A percentile compares a stretch with the other conserved stretches of the same genome.
Conservation (phyloP, 2,113 vertebrate species). For the Gobiocypris rarus region DNA sequence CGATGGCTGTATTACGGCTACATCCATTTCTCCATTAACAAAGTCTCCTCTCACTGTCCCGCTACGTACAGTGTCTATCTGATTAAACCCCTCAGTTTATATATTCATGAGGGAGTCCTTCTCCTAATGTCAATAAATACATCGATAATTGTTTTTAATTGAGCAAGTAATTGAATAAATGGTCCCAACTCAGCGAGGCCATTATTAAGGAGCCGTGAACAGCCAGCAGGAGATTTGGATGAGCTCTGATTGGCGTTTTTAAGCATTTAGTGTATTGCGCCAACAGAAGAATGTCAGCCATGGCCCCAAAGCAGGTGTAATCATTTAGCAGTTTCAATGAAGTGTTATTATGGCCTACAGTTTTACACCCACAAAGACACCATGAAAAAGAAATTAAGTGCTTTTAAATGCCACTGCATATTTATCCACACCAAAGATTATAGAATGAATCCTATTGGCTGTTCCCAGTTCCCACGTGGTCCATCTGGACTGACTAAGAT, state of each 20-base stretch:
- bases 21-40: constrained; percentile 51
- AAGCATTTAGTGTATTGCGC: constrained; percentile 40
- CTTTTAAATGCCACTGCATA: background rate
- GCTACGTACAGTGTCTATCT: constrained; percentile 46
- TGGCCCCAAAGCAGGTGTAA: constrained; percentile 44
- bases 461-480: background rate
- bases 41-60: constrained; percentile 32
- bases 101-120: constrained; percentile 38
- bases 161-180: constrained; percentile 58
- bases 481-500: background rate
- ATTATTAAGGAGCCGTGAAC: constrained; percentile 40
- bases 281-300: constrained; percentile 39
- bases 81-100: constrained; percentile 50
- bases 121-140: constrained; percentile 51
- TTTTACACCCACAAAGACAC: constrained; percentile 1
- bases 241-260: constrained; percentile 36
- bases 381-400: background rate
- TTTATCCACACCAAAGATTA: background rate
- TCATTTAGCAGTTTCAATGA: background rate
- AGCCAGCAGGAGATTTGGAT: constrained; percentile 39
- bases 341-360: background rate
- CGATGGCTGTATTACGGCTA: constrained; percentile 13
- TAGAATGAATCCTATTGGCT: background rate
- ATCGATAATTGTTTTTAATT: constrained; percentile 57
- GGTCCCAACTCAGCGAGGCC: background rate